These are phyloP conservation scores for Cuculus canorus DNA, from an alignment of 2,797 vertebrate species.

Conservation along the genomic window DNA sequence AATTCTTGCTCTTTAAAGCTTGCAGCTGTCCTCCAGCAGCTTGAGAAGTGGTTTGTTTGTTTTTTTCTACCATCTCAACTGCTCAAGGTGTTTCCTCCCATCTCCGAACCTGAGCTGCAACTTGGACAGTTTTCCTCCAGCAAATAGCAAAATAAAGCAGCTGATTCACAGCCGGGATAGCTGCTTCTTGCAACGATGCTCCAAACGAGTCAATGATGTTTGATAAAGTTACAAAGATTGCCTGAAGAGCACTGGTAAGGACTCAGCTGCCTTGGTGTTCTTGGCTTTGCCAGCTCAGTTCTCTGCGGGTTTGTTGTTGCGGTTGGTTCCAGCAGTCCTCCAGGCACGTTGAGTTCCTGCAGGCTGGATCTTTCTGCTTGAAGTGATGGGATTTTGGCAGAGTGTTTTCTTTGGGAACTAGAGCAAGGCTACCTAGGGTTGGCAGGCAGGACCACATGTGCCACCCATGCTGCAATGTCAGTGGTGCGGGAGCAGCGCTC, in stretches of 20 bases:
- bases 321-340: background rate
- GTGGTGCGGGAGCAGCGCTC: rapidly evolving
- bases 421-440: background rate
- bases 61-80: background rate
- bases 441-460: background rate
- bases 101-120: background rate
- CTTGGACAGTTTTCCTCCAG: background rate
- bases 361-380: background rate
- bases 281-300: background rate
- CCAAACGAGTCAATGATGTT: rapidly evolving
- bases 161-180: background rate
- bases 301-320: background rate
- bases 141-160: background rate
- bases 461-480: background rate
- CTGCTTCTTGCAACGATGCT: background rate
- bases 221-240: rapidly evolving
- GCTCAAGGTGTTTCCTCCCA: background rate
- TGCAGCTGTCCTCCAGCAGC: background rate
- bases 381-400: conserved; percentile 29
- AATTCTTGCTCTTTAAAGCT: background rate
- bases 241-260: background rate
- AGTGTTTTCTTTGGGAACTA: background rate
- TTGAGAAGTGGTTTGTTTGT: background rate
- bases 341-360: background rate
- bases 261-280: background rate